These are phyloP conservation scores for Euthynnus affinis DNA, from an alignment of 2,797 vertebrate species.

Conservation along the genomic window DNA sequence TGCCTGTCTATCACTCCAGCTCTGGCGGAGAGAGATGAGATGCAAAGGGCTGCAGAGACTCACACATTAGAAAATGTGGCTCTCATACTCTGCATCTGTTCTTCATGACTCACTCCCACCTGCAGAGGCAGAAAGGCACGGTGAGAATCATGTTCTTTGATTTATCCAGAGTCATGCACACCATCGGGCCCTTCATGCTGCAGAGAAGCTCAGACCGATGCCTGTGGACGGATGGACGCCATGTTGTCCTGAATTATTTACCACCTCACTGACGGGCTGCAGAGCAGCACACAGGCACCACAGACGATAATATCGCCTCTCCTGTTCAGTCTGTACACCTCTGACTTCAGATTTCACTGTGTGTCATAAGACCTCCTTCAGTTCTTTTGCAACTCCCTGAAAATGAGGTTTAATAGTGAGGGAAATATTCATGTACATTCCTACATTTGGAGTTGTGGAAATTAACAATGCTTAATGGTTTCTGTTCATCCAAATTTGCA, in stretches of 20 bases:
- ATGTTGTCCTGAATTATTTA: slow-evolving; percentile 64
- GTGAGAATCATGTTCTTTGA: slow-evolving; percentile 2
- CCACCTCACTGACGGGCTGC: slow-evolving; percentile 22
- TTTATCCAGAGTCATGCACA: slow-evolving; percentile 8
- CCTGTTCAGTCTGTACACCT: slow-evolving; percentile 3
- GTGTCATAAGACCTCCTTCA: neutral
- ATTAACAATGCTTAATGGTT: neutral
- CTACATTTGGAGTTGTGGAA: neutral
- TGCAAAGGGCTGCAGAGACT: slow-evolving; percentile 18
- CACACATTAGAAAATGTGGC: neutral
- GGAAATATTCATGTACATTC: neutral
- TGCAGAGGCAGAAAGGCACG: slow-evolving; percentile 5
- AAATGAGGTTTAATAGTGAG: neutral
- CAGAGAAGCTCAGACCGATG: slow-evolving; percentile 26
- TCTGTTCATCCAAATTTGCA: neutral
- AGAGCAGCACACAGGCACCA: slow-evolving; percentile 9
- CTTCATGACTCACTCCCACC: slow-evolving; percentile 21
- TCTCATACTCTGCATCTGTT: neutral
- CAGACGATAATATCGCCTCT: slow-evolving; percentile 22
- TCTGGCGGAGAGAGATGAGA: neutral
- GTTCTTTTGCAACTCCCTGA: neutral
- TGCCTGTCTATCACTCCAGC: slow-evolving; percentile 45
- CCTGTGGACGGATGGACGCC: slow-evolving; percentile 27
- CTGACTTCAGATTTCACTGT: slow-evolving; percentile 28
- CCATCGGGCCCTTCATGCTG: neutral